Conservation (phyloP, 1,140 invertebrate species). For the Bradynema listronoti region DNA sequence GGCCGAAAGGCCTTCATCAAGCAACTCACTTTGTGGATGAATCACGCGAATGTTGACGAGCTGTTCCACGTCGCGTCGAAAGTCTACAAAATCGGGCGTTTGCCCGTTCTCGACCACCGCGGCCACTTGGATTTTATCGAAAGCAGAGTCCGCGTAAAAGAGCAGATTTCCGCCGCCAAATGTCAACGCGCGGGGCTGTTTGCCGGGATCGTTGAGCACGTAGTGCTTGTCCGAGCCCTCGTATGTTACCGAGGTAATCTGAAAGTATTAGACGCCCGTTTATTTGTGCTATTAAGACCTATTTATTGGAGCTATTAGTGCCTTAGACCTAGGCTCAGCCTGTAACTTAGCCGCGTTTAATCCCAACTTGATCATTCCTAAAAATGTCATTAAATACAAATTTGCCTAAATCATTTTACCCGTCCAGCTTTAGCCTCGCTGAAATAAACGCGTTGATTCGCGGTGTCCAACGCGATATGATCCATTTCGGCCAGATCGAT, state of each 20-base stretch:
- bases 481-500: conserved; percentile 64
- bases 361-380: too few relatives aligned
- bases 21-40: conserved; percentile 29
- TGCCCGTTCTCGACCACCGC: conserved; percentile 68
- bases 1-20: too few relatives aligned
- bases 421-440: conserved; percentile 71
- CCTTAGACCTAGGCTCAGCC: too few relatives aligned
- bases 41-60: conserved; percentile 60
- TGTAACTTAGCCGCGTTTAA: too few relatives aligned
- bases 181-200: conserved; percentile 72
- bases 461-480: conserved; percentile 76
- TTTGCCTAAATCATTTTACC: conserved; percentile 60
- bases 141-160: conserved; percentile 79
- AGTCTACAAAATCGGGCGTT: conserved; percentile 64
- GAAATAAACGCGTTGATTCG: conserved; percentile 76
- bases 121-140: conserved; percentile 82
- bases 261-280: too few relatives aligned
- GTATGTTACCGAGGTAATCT: conserved; percentile 69
- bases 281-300: too few relatives aligned
- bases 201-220: conserved; percentile 64
- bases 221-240: conserved; percentile 69
- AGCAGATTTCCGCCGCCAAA: conserved; percentile 71
- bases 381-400: too few relatives aligned
- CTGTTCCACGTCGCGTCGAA: conserved; percentile 72
- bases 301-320: too few relatives aligned